Base-by-base conservation (phyloP, 2,797 vertebrate species). In the Dallia pectoralis region DNA sequence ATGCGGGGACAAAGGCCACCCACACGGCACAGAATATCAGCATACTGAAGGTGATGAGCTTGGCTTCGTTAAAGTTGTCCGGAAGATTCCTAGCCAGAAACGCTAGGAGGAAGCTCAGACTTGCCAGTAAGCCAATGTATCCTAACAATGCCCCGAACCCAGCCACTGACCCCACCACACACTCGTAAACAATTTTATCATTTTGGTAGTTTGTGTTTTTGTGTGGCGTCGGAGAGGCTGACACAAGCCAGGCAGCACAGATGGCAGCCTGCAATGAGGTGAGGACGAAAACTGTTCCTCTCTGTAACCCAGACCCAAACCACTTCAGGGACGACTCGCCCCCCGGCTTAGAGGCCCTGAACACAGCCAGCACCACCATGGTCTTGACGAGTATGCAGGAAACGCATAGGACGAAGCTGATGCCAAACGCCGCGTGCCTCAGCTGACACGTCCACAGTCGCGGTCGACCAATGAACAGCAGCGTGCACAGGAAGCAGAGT, bases 11-110 rank as follows among this genome's bases (percentile, higher is more conserved):
- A 14, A 44, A 44, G 40, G 40, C 40, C 40, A 44, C 40, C 40
- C 40, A 44, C 40, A 44, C 40, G 8, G 40, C 89, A 64, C 89
- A 93, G 85, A 93, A 92, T 25, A 91, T 90, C 77, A 93, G 22
- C 92, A 93, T 93, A 79, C 91, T 92, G 75, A 93, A 93, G 66
- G 92, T 92, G 81, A 93, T 93, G 69, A 92, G 86, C 63, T 92
- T 90, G 70, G 88, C 90, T 74, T 93, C 92, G 27, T 92, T 92
- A 73, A 92, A 93, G 79, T 90, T 89, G 79, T 93, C 90, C 0
- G 91, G 92, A 16, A 93, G 89, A 65, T 92, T 92, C 36, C 91
- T 80, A 16, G 89, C 91, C 27, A 92, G 81, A 74, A 92, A 92
- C 15, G 92, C 91, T 77, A 93, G 72, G n/a, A 92, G 75, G 68